A percentile compares a stretch with the other conserved stretches of the same genome.
Conservation (phyloP, 2,888 invertebrate species). For the Hanleya hanleyi region DNA sequence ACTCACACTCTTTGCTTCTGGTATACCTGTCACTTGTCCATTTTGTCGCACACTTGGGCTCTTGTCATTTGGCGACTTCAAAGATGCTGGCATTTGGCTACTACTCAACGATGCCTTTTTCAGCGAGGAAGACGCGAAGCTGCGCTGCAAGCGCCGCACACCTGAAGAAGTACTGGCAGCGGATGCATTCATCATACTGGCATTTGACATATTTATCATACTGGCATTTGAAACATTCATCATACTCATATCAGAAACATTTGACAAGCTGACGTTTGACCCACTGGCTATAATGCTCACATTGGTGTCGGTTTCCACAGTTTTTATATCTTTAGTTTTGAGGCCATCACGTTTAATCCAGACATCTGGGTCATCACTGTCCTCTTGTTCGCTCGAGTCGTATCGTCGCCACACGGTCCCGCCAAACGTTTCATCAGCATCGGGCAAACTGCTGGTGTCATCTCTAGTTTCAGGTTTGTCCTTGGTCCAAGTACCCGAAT, state of each 20-base stretch:
- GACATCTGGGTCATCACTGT: neutral
- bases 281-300: neutral
- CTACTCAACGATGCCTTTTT: neutral
- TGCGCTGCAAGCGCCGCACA: neutral
- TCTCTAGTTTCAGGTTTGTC: constrained; percentile 48
- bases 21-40: neutral
- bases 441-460: constrained; percentile 50
- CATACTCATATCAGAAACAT: neutral
- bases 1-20: neutral
- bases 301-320: neutral
- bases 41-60: neutral
- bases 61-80: neutral
- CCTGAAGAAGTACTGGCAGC: neutral
- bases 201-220: neutral
- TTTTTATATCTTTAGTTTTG: too few species aligned
- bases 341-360: constrained; percentile 5
- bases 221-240: neutral
- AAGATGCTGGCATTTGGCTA: neutral
- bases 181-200: neutral
- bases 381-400: constrained; percentile 27
- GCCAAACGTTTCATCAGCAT: constrained; percentile 61
- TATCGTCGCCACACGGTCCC: constrained; percentile 26
- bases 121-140: neutral
- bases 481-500: constrained; percentile 59
- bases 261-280: neutral